Percentiles rank a stretch among this genome's conserved stretches.
phyloP scores from a whole-genome alignment of 2,113 vertebrate genomes.

The Lichenostomus cassidix region DNA sequence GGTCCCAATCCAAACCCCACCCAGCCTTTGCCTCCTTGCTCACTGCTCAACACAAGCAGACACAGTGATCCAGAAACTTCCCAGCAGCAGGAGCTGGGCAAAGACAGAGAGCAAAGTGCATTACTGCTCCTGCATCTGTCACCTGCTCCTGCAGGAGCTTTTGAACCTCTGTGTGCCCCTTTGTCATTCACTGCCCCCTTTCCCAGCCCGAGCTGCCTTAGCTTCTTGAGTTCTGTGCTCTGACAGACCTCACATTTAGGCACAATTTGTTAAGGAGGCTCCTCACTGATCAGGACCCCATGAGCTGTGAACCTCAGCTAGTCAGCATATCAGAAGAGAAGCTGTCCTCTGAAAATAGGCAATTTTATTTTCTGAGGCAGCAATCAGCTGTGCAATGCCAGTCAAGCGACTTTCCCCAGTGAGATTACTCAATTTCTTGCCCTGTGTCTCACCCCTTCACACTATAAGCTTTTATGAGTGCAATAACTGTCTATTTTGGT shows the following conservation, averaged over 20 bases:
- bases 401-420: background rate
- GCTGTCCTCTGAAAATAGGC: background rate
- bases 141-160: fast-evolving
- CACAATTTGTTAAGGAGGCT: background rate
- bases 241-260: background rate
- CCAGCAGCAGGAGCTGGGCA: background rate
- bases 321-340: background rate
- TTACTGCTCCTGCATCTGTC: background rate
- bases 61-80: too few species aligned
- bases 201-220: background rate
- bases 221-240: background rate
- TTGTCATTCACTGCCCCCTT: background rate
- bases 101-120: background rate
- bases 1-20: background rate
- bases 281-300: background rate
- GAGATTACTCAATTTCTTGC: background rate
- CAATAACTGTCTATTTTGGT: background rate
- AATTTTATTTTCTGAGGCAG: background rate
- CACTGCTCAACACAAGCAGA: background rate
- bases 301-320: background rate
- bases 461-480: background rate
- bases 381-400: background rate
- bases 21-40: background rate
- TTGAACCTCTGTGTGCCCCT: background rate
- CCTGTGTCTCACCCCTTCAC: background rate